phyloP scores from a whole-genome alignment of 2,797 vertebrate genomes.

The Antennarius maculatus region DNA sequence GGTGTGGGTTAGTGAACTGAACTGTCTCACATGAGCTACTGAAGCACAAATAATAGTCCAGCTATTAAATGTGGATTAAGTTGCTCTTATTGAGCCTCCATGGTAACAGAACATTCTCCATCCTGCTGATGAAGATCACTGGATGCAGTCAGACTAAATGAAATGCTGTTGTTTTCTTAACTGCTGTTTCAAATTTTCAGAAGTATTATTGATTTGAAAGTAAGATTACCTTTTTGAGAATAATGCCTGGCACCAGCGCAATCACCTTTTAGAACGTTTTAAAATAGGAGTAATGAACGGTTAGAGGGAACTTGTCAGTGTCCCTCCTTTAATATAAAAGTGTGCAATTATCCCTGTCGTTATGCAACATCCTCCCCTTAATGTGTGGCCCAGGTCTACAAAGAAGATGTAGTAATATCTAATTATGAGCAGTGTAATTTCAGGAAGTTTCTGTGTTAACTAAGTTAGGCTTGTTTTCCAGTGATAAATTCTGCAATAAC shows the following conservation, averaged over 20 bases:
- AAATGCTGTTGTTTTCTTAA: neutral
- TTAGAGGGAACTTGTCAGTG: neutral
- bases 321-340: constrained; percentile 7
- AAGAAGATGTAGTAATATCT: constrained; percentile 4
- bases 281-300: neutral
- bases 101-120: too few relatives aligned
- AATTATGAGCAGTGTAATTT: constrained; percentile 24
- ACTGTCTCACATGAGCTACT: too few relatives aligned
- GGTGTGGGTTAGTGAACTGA: too few relatives aligned
- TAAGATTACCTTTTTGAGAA: constrained; percentile 3
- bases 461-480: constrained; percentile 7
- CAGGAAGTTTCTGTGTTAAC: neutral
- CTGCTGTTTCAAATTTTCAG: neutral
- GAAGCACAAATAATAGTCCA: too few relatives aligned
- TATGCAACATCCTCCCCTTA: neutral
- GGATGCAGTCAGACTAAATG: too few relatives aligned
- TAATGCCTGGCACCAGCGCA: neutral
- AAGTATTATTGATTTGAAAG: neutral
- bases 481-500: constrained; percentile 13
- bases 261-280: neutral
- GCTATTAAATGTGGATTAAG: too few relatives aligned
- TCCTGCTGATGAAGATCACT: neutral
- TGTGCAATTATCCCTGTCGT: constrained; percentile 1
- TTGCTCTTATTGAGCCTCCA: neutral
- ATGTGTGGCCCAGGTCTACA: neutral